Evolutionary conservation across 2,797 vertebrate species (phyloP).

Genomic region (Gallinago stenura): DNA sequence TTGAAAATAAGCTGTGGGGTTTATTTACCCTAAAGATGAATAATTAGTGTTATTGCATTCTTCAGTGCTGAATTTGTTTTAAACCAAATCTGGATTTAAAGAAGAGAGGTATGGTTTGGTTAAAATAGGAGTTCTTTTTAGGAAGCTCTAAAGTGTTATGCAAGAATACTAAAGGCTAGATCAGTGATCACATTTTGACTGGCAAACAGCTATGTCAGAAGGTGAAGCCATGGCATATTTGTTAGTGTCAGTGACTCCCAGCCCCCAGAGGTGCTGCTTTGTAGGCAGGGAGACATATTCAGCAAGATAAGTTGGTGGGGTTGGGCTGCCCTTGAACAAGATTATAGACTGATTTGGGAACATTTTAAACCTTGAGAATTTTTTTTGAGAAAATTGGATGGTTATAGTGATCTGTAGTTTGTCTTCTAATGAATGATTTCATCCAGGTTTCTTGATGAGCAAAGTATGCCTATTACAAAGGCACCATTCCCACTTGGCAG

Average conservation of each 20-base stretch:
- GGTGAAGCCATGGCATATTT: background rate
- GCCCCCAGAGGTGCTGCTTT: background rate
- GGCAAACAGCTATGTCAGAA: background rate
- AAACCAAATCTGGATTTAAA: background rate
- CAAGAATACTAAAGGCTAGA: background rate
- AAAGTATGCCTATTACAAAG: background rate
- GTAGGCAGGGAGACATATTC: background rate
- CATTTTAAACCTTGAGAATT: background rate
- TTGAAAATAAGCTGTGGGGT: background rate
- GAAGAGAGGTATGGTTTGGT: background rate
- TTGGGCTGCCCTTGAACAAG: background rate
- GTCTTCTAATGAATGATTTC: background rate
- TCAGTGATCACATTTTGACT: background rate
- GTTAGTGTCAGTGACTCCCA: background rate
- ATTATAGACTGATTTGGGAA: background rate
- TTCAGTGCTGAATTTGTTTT: background rate
- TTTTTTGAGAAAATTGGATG: background rate
- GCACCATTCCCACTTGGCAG: background rate
- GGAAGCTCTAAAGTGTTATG: background rate
- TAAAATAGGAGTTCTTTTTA: background rate
- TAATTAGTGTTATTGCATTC: background rate
- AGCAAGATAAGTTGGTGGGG: background rate
- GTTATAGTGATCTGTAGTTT: background rate
- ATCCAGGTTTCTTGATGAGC: background rate
- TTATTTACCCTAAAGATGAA: background rate